Base-by-base conservation (phyloP, 2,113 vertebrate species). In the Ciconia boyciana region DNA sequence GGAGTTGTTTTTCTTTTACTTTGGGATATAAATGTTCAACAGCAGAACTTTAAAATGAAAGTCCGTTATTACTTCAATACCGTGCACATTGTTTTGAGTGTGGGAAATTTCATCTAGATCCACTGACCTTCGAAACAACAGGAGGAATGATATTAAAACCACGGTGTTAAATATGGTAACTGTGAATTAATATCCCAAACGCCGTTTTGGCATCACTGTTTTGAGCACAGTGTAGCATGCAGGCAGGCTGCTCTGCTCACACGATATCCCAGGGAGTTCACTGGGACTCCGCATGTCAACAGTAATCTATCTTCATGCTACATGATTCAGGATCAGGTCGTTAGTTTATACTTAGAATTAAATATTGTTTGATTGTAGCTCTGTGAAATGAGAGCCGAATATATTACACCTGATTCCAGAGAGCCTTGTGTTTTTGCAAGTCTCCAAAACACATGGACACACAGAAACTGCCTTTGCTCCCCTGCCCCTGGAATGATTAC, bases 301-400 rank as follows among this genome's bases (percentile, higher is more conserved):
- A 96, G 83, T 89, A 94, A 97, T 95, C 93, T 92, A 4, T 96
- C 95, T 96, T 94, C 89, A 74, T 95, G 95, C 93, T 91, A 21
- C 89, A 65, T 87, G 95, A 96, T 83, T 94, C 89, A 3, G 52
- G 94, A 94, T 97, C 96, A 93, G 96, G 93, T 95, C 97, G 87
- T 96, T 97, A 96, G 94, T 97, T 97, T 94, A 92, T 95, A 58
- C 93, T 82, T 69, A 58, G 83, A 94, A 95, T 96, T 94, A 97
- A 94, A 96, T 96, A 96, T 93, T 96, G 91, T 97, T 97, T 97
- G 93, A 93, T 93, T 97, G 95, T 81, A 76, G 84, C 77, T 87
- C 62, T 94, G 70, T 68, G 65, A 91, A 89, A 91, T 85, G 94
- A 95, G 91, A 94, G 74, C 25, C 7, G 54, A 94, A 97, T 96